Percentiles rank a stretch among this genome's conserved stretches.
phyloP scores from a whole-genome alignment of 2,797 vertebrate genomes.

The Muscicapa comitata region DNA sequence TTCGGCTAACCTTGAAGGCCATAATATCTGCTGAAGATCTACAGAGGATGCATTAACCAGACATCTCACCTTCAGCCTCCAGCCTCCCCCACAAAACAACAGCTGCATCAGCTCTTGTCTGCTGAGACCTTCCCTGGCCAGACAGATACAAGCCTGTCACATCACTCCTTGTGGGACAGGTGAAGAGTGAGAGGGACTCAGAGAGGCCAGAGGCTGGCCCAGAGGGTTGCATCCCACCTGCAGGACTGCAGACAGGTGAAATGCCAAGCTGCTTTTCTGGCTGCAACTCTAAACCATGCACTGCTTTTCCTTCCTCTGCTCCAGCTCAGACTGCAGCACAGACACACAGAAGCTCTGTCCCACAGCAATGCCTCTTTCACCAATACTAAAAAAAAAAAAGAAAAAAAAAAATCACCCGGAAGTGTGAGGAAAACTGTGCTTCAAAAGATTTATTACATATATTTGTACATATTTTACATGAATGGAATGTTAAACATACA shows the following conservation, averaged over 20 bases:
- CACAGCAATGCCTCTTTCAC: neutral
- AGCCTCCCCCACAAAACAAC: neutral
- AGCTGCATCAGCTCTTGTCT: neutral
- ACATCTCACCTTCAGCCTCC: neutral
- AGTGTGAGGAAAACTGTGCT: conserved; percentile 50
- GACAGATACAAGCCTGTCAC: neutral
- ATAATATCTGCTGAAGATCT: neutral
- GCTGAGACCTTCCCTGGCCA: neutral
- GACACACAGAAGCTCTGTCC: neutral
- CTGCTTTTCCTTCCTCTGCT: neutral
- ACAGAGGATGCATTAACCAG: neutral
- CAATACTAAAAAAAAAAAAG: neutral
- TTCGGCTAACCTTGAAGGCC: neutral
- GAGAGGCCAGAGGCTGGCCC: neutral
- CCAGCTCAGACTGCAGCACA: neutral
- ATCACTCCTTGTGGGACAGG: neutral
- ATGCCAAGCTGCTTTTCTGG: neutral
- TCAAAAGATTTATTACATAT: conserved; percentile 73
- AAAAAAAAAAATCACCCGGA: neutral
- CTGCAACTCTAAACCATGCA: neutral
- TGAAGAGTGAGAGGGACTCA: neutral
- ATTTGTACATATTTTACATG: conserved; percentile 70
- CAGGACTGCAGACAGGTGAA: neutral
- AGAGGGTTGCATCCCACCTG: neutral
- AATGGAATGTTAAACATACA: conserved; percentile 76